Conservation (phyloP, 1,140 invertebrate species). For the Phocides pigmalion region DNA sequence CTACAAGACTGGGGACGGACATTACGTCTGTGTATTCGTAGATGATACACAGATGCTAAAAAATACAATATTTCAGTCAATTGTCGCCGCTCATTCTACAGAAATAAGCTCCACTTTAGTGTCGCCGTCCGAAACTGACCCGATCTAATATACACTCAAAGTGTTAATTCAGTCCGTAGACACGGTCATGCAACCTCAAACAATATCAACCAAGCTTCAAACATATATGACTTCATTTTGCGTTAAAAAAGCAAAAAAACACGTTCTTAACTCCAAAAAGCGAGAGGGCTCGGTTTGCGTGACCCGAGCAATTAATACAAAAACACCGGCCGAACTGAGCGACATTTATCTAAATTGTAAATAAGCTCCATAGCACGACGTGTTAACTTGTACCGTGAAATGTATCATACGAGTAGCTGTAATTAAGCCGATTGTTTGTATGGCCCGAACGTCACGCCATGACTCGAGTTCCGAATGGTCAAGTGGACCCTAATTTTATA, state of each 20-base stretch:
- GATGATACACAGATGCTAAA: no score
- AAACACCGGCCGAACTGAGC: constrained; percentile 42
- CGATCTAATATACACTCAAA: no score
- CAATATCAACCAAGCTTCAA: no score
- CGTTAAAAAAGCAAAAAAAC: neutral
- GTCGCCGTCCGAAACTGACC: no score
- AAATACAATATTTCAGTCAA: no score
- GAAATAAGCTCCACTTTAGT: no score
- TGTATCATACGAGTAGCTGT: constrained; percentile 38
- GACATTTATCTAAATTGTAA: constrained; percentile 62
- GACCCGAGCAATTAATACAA: constrained; percentile 56
- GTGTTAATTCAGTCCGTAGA: no score
- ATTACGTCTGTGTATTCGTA: constrained; percentile 43
- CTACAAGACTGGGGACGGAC: constrained; percentile 42
- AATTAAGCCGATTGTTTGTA: constrained; percentile 43
- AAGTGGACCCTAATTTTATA: constrained; percentile 23
- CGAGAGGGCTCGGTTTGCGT: constrained; percentile 51
- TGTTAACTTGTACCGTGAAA: constrained; percentile 55
- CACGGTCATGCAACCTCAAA: no score
- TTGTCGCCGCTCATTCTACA: no score
- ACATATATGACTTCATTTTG: neutral
- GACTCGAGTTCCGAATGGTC: constrained; percentile 8
- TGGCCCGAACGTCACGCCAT: constrained; percentile 39
- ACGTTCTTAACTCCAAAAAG: constrained; percentile 47
- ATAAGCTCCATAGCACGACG: constrained; percentile 43